Conservation (phyloP, 2,113 vertebrate genomes). For the Nipponia nippon region DNA sequence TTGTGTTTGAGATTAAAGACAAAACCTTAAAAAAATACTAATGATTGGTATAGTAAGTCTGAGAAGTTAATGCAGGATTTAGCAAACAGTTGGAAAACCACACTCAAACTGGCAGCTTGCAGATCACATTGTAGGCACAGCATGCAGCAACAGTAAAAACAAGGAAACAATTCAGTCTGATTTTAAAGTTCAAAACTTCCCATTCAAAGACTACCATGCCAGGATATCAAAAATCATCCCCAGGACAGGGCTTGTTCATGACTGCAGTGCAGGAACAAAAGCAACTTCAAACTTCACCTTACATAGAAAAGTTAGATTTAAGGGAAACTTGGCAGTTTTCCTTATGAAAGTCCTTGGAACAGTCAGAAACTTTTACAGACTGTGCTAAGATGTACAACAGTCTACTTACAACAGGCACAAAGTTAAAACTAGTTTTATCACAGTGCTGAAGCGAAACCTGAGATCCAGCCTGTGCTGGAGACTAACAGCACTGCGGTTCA, state of each 20-base stretch:
- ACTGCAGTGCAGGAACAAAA: not conserved
- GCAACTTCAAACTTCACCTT: not conserved
- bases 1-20: not conserved
- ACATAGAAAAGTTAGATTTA: not conserved
- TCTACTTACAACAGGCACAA: not conserved
- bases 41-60: not conserved
- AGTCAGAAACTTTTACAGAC: not conserved
- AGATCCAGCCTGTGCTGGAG: fast-evolving
- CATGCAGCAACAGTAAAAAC: not conserved
- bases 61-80: not conserved
- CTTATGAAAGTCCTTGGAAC: not conserved
- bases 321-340: not conserved
- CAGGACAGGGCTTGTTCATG: not conserved
- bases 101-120: not conserved
- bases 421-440: not conserved
- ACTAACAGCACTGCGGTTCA: not conserved
- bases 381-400: not conserved
- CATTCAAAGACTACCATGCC: not conserved
- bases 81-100: not conserved
- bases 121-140: not conserved
- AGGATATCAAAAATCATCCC: not conserved
- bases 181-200: not conserved
- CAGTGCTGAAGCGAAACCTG: not conserved
- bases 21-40: not conserved
- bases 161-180: not conserved